Evolutionary conservation across 2,888 invertebrate genomes (phyloP), one percentile per base, ranked within the genome.

Genomic region (Coleophora flavipennella): DNA sequence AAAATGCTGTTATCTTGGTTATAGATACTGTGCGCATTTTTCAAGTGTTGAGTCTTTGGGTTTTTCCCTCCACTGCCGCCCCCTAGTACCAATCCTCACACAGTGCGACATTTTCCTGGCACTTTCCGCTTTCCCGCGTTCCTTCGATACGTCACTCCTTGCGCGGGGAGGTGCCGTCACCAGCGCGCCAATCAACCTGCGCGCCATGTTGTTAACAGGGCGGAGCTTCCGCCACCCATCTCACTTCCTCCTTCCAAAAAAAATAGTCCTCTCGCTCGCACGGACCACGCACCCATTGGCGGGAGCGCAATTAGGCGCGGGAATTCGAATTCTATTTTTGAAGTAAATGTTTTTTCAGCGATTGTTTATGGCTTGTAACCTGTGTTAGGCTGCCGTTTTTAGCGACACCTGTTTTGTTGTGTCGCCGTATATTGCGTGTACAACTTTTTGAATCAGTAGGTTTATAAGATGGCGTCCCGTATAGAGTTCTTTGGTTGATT

Each of bases 161-260:
- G 35, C 51, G 43, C 49, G 68, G 74, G 71, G 67, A 76, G 78
- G 62, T 53, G 58, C 67, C 60, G 59, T 51, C 59, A 49, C 59
- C 56, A 59, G 65, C 71, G 83, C 83, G 79, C 89, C 88, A 89
- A 89, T 89, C 87, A 81, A 73, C 74, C 69, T 56, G 62, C 64
- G 79, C 88, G 89, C 89, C 89, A 89, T 89, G 86, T 89, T 89
- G 88, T 86, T 81, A 80, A 75, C 62, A 67, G 81, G 89, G 89
- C 88, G 88, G 85, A 76, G 85, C 57, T 59, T 49, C 46, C 48
- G 52, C 29, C 58, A 56, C 62, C 59, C 57, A 50, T 58, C 61
- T 55, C 55, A 49, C 38, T 62, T 64, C 51, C 49, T 72, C 78
- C 60, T 62, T 49, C 59, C 62, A 64, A 53, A 57, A 64, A 58